Base-by-base conservation (phyloP, 2,888 invertebrate genomes). In the Anagyrus pseudococci region DNA sequence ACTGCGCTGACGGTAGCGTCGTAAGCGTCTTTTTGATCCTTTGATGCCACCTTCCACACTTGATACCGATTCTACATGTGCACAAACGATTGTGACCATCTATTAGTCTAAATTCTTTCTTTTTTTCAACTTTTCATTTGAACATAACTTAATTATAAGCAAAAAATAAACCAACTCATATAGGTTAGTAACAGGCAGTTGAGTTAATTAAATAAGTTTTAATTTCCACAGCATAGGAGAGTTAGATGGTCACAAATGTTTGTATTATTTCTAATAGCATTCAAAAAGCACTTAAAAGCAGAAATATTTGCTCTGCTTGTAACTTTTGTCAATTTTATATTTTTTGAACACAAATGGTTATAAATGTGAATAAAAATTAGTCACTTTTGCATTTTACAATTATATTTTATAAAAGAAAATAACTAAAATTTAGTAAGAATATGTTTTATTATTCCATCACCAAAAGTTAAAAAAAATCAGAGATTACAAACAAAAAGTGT, bases 1-100 rank as follows among this genome's bases (percentile, higher is more conserved):
- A 71, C 83, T 83, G 72, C 77, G 75, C 69, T 76, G 78, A 63
- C 77, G 75, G 57, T 75, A 73, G 33, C 75, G 77, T 69, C 71
- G 74, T 67, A 69, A 57, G 67, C 78, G 77, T 69, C 80, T 79
- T 71, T 77, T 76, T 69, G 77, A 78, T 67, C 78, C 78, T 70
- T 78, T 77, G 69, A 83, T 77, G 71, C 84, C 85, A 81, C 81
- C 83, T 82, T 85, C 87, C 82, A 85, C 83, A 76, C 87, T 85
- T 77, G 86, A 86, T 74, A 86, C 83, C 72, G 85, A 86, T 68
- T 86, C 85, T 85, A 84, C 77, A 77, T 75, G 76, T 65, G 78
- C 73, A 77, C 72, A 74, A 77, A 79, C 77, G 71, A 75, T 77
- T 78, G 80, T 81, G 81, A 81, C 81, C 80, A 80, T 79, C 79